Conservation (phyloP, 1,140 invertebrate genomes). For the Drosophila sp. region DNA sequence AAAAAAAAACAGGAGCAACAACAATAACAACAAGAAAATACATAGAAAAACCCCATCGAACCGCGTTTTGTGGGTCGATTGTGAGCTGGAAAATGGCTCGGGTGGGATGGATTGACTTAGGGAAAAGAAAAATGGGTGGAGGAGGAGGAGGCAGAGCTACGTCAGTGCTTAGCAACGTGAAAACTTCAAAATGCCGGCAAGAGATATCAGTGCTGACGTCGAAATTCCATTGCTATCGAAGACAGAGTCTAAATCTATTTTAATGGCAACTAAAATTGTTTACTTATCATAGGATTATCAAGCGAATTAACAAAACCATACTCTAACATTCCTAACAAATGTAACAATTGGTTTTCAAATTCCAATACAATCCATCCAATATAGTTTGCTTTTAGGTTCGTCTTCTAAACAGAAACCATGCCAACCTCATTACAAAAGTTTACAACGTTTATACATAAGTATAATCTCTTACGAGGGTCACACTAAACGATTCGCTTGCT, state of each 20-base stretch:
- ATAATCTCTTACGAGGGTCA: too few species aligned
- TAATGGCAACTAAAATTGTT: background rate
- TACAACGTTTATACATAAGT: too few species aligned
- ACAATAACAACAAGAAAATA: slow-evolving; percentile 10
- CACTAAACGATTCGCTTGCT: too few species aligned
- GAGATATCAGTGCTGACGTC: background rate
- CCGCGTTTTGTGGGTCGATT: slow-evolving; percentile 6
- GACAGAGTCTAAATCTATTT: background rate
- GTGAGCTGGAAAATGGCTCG: slow-evolving; percentile 1
- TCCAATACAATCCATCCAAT: too few species aligned
- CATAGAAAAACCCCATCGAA: slow-evolving; percentile 1
- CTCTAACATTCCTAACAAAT: too few species aligned
- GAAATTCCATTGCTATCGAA: background rate
- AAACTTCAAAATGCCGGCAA: background rate
- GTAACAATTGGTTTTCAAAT: too few species aligned
- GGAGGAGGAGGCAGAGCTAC: background rate
- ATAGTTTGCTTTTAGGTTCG: too few species aligned
- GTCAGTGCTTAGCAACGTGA: slow-evolving; percentile 4
- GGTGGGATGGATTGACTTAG: background rate
- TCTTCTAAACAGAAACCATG: too few species aligned
- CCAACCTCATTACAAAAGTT: too few species aligned
- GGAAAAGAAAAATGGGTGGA: background rate
- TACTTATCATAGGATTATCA: too few species aligned
- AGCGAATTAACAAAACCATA: too few species aligned
- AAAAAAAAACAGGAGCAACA: slow-evolving; percentile 15